Evolutionary conservation across 2,113 vertebrate genomes (phyloP), one percentile per base, ranked within the genome.

Genomic region (Lutjanus erythropterus): DNA sequence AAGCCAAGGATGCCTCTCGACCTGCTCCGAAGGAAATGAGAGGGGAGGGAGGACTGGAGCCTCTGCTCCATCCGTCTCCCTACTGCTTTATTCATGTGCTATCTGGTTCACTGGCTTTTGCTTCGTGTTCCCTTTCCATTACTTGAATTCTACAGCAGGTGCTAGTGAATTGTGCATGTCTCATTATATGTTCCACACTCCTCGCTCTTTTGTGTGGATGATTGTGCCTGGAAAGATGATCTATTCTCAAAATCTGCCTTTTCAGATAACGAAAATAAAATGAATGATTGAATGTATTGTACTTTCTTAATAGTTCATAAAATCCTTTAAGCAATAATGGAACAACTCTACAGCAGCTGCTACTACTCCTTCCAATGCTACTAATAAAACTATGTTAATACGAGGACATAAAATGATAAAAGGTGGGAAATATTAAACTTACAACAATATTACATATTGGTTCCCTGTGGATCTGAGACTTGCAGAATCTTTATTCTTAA

Each of bases 81-180:
- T 82, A 3, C 86, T 90, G 78, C 90, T 83, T 90, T 90, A 92
- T 93, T 91, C 90, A 92, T 90, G 84, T 3, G 67, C 83, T 90
- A 69, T 84, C 84, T 88, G 89, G 81, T 86, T 87, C 89, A 72
- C 64, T 80, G 86, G 73, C 50, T 92, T 84, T 79, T 88, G 83
- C 79, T 70, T 66, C 42, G 35, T 85, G 89, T 88, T 89, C 75
- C 70, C 76, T 64, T 81, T 84, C 90, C 86, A 91, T 90, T 86
- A 91, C 85, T 70, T 68, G 75, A 71, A 79, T 82, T 83, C 80
- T 84, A 67, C 89, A 82, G 88, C 83, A 88, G 85, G 86, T 86
- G 86, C 82, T 25, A 47, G 75, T 87, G 92, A 84, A 86, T 75
- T 75, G 85, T 83, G 78, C 76, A 67, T 74, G 72, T 89, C 77